These are phyloP conservation scores for Silurus meridionalis DNA, from an alignment of 2,113 vertebrate genomes.

Conservation along the genomic window DNA sequence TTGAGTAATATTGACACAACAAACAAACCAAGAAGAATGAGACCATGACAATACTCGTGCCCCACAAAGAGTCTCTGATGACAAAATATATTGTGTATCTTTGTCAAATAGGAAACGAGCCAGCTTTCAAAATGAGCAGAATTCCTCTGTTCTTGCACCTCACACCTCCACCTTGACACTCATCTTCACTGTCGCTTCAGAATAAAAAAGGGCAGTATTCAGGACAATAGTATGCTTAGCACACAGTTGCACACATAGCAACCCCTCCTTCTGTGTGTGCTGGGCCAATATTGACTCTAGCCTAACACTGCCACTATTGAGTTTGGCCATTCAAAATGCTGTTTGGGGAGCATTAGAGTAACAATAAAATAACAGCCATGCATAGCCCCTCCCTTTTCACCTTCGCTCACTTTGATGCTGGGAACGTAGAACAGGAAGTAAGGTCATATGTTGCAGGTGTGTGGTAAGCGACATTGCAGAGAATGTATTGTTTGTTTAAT, in stretches of 20 bases:
- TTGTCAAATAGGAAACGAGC: conserved; percentile 65
- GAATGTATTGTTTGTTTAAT: neutral
- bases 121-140: conserved; percentile 50
- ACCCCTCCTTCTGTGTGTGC: conserved; percentile 83
- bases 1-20: conserved; percentile 44
- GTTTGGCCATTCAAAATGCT: conserved; percentile 81
- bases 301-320: conserved; percentile 84
- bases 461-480: neutral
- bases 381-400: conserved; percentile 59
- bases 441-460: conserved; percentile 56
- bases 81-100: conserved; percentile 57
- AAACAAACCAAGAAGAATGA: conserved; percentile 54
- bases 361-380: conserved; percentile 70
- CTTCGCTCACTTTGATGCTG: conserved; percentile 12
- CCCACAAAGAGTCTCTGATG: conserved; percentile 23
- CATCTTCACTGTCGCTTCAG: conserved; percentile 66
- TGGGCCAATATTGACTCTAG: conserved; percentile 92
- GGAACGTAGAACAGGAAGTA: conserved; percentile 58
- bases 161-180: conserved; percentile 50
- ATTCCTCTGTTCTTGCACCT: conserved; percentile 58
- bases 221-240: conserved; percentile 70
- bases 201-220: conserved; percentile 64
- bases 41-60: conserved; percentile 34
- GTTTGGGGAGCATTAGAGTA: conserved; percentile 84
- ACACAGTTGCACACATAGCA: conserved; percentile 86